phyloP scores from a whole-genome alignment of 2,888 invertebrate species.

The Drosophila picticornis region DNA sequence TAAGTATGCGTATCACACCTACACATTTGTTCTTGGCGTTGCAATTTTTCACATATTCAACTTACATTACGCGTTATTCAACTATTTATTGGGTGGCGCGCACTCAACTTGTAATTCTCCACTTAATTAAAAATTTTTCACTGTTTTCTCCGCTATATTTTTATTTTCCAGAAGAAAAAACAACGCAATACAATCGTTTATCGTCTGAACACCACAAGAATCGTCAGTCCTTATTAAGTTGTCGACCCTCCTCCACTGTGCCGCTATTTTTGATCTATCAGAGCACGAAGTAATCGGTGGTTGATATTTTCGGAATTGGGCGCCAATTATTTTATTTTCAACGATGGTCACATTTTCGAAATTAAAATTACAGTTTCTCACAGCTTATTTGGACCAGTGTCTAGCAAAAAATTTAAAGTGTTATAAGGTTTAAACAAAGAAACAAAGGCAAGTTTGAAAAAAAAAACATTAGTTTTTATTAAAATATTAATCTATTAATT shows the following conservation, averaged over 20 bases:
- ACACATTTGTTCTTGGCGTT: conserved; percentile 51
- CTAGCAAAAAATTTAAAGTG: too few species aligned
- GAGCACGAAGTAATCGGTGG: background rate
- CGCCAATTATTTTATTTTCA: background rate
- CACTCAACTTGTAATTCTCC: conserved; percentile 9
- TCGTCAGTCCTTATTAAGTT: conserved; percentile 18
- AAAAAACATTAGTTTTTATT: too few species aligned
- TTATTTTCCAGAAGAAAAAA: conserved; percentile 55
- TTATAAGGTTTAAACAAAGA: too few species aligned
- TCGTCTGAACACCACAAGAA: conserved; percentile 38
- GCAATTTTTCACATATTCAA: conserved; percentile 10
- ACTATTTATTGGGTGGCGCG: background rate
- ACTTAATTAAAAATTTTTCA: conserved; percentile 32
- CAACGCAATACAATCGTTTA: conserved; percentile 60
- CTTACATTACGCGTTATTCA: conserved; percentile 31
- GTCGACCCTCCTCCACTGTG: conserved; percentile 23
- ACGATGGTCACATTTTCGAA: too few species aligned
- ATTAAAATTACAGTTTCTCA: too few species aligned
- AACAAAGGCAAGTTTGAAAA: too few species aligned
- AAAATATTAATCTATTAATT: too few species aligned
- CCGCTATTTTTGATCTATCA: background rate
- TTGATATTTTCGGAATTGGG: conserved; percentile 3
- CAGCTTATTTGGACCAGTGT: too few species aligned
- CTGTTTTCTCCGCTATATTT: conserved; percentile 32
- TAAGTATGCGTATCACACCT: conserved; percentile 48